Evolutionary conservation across 1,140 invertebrate genomes (phyloP), one percentile per base, ranked within the genome.

Genomic region (Coelopa frigida): DNA sequence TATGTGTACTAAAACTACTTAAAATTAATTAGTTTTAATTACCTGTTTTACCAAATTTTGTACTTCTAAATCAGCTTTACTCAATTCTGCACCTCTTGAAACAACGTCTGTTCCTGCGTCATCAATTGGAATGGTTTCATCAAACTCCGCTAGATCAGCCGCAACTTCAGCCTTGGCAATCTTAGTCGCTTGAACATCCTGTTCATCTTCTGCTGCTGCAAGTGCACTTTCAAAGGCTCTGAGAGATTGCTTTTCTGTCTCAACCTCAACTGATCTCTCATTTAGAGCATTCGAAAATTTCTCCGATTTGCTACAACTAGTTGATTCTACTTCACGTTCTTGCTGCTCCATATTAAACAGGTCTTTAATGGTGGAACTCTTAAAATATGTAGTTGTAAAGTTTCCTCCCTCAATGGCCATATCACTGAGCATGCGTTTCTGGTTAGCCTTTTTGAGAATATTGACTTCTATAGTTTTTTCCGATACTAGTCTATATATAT

Each of bases 381-480:
- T 94, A 70, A 99, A 94, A 63, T 92, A 96, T 0, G 94, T 92
- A 11, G 96, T 96, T 5, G 94, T 99, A 67, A 99, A 99, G 70
- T 97, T 97, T 2, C 95, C 97, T 47, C 92, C 93, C 75, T 99
- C 97, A 58, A 99, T 99, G 14, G 97, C 94, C 57, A 99, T 77
- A 72, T 98, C 91, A 45, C 94, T 95, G 2, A 99, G 78, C 60
- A 96, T 73, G 54, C 94, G 77, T 66, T 99, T 99, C 70, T 99
- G 94, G 73, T 94, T 95, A 0, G 97, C 96, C 72, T 99, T 99
- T 66, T 95, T 96, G 45, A 99, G 72, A 58, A 99, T 99, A 73
- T 99, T 99, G 70, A 99, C 97, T 76, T 99, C 97, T 18, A 99
- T 87, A 8, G 97, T 99, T 71, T 84, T 88, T 70, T 96, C 90